Evolutionary conservation across 2,113 vertebrate genomes (phyloP).

Genomic region (Aplodontia rufa): DNA sequence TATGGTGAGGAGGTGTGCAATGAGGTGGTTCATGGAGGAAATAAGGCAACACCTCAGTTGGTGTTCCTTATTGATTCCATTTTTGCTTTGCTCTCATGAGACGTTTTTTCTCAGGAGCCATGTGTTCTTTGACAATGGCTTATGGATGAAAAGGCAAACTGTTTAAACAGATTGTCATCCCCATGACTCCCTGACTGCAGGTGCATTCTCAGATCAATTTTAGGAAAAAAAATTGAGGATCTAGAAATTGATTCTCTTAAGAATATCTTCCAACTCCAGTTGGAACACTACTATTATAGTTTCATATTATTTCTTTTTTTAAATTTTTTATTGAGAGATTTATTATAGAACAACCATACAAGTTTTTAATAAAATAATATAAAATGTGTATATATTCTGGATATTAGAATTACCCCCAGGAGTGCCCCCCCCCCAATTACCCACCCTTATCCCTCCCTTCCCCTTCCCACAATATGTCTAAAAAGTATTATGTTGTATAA

Average conservation of each 20-base stretch:
- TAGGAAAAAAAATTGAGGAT: conserved; percentile 14
- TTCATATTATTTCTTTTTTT: no score
- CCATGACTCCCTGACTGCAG: not conserved
- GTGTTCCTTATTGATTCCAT: conserved; percentile 15
- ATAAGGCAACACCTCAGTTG: not conserved
- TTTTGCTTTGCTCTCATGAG: conserved; percentile 8
- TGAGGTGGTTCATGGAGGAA: not conserved
- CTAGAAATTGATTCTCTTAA: conserved; percentile 39
- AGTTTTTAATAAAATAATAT: no score
- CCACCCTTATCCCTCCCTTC: no score
- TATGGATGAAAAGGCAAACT: conserved; percentile 18
- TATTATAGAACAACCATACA: no score
- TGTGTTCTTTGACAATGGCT: conserved; percentile 31
- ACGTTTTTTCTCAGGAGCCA: not conserved
- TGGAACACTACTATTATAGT: not conserved
- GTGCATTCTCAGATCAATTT: conserved; percentile 55
- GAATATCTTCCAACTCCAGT: conserved; percentile 20
- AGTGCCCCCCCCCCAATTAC: no score
- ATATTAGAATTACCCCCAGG: no score
- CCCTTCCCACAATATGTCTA: no score
- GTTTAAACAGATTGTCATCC: conserved; percentile 11
- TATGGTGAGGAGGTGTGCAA: not conserved
- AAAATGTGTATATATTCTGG: no score
- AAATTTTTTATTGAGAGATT: no score
- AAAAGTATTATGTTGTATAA: no score